Conservation (phyloP, 2,797 vertebrate genomes). For the Clarias fuscus region DNA sequence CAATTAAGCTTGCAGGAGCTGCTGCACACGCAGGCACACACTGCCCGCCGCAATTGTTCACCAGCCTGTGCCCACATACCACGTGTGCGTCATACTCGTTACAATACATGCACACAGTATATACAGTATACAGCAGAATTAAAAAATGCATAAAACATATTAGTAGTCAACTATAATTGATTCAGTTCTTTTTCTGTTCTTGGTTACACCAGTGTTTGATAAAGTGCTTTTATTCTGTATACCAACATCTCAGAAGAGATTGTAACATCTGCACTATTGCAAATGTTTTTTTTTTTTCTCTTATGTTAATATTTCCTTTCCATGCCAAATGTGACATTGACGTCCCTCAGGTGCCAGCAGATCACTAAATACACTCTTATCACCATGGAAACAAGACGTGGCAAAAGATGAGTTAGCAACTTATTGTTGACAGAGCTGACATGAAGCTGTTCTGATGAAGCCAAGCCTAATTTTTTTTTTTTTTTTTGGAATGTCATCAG, state of each 20-base stretch:
- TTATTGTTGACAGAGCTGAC: slow-evolving; percentile 19
- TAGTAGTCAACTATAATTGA: neutral
- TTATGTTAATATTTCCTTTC: slow-evolving; percentile 4
- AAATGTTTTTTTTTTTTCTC: neutral
- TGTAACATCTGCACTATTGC: slow-evolving; percentile 1
- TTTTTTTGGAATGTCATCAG: neutral
- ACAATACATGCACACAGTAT: too few relatives aligned
- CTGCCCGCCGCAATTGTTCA: too few relatives aligned
- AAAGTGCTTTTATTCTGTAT: neutral
- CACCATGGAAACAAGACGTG: slow-evolving; percentile 48
- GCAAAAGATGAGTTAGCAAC: slow-evolving; percentile 33
- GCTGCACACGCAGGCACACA: too few relatives aligned
- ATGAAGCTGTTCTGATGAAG: slow-evolving; percentile 2
- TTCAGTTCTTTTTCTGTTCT: neutral
- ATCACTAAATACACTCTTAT: slow-evolving; percentile 23
- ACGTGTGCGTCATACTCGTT: too few relatives aligned
- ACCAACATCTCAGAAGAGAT: neutral
- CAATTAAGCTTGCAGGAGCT: too few relatives aligned
- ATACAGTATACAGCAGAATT: too few relatives aligned
- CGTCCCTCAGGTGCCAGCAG: slow-evolving; percentile 12
- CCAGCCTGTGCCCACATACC: too few relatives aligned
- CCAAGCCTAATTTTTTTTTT: neutral
- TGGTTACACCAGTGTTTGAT: neutral
- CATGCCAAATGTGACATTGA: slow-evolving; percentile 17
- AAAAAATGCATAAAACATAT: neutral